These are phyloP conservation scores for Nezara viridula DNA, from an alignment of 2,888 invertebrate species.

Conservation along the genomic window DNA sequence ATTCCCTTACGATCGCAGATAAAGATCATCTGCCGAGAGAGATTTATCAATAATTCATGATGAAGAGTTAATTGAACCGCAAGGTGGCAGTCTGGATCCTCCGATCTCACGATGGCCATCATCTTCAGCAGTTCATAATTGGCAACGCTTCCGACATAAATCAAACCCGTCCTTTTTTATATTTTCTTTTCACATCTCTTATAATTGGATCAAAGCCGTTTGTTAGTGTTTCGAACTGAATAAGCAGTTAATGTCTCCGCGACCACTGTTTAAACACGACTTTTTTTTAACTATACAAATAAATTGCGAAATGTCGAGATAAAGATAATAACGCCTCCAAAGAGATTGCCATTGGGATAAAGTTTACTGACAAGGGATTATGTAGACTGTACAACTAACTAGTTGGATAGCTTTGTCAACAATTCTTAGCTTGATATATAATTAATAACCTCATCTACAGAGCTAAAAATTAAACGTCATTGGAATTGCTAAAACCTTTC, in stretches of 20 bases:
- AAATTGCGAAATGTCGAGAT: not conserved
- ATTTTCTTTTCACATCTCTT: not conserved
- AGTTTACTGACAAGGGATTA: not conserved
- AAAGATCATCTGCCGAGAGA: not conserved
- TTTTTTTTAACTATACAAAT: not conserved
- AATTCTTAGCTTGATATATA: no score
- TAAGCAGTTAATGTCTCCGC: not conserved
- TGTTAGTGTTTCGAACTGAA: not conserved
- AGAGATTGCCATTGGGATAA: not conserved
- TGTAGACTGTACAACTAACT: no score
- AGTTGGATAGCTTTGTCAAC: no score
- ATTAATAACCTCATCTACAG: no score
- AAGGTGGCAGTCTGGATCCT: not conserved
- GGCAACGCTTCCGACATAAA: constrained; percentile 17
- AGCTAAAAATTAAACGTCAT: no score
- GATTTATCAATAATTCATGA: constrained; percentile 34
- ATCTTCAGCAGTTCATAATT: not conserved
- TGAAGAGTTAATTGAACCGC: constrained; percentile 2
- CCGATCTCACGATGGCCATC: constrained; percentile 5
- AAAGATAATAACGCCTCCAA: not conserved
- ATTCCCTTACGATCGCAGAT: not conserved
- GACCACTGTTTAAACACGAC: not conserved
- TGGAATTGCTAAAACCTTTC: no score
- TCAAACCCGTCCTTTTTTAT: not conserved
- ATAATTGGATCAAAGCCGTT: constrained; percentile 26